These are phyloP conservation scores for Myotis vivesi DNA, from an alignment of 2,797 vertebrate genomes.

Conservation along the genomic window DNA sequence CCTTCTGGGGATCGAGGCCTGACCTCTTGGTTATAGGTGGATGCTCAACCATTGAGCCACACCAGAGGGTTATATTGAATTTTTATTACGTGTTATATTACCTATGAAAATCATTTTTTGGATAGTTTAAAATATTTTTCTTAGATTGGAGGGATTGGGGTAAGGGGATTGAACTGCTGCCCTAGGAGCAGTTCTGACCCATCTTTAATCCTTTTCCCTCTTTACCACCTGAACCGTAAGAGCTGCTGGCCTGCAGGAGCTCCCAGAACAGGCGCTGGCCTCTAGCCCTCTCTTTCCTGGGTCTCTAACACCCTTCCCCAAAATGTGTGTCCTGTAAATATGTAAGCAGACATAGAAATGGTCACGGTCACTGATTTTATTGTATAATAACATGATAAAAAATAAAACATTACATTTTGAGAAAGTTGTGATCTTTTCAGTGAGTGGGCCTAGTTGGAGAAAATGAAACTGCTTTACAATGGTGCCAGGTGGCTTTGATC, in stretches of 20 bases:
- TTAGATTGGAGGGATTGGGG: not conserved
- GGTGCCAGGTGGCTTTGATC: not conserved
- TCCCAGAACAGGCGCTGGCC: not conserved
- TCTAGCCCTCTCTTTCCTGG: not conserved
- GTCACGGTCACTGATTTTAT: not conserved
- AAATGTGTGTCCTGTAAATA: not conserved
- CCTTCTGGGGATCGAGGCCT: too few relatives aligned
- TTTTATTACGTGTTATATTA: not conserved
- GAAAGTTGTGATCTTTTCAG: not conserved
- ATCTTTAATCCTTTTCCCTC: not conserved
- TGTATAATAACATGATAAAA: not conserved
- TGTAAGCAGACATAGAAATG: not conserved
- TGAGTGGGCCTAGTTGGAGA: not conserved
- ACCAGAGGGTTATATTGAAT: too few relatives aligned
- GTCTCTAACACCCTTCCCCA: not conserved
- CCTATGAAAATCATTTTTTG: slow-evolving; percentile 15
- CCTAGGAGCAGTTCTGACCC: not conserved
- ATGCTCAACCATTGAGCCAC: too few relatives aligned
- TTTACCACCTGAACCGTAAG: not conserved
- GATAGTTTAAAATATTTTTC: not conserved
- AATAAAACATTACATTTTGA: not conserved
- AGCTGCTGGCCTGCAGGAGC: not conserved
- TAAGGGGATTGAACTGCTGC: not conserved
- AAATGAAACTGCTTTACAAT: not conserved
- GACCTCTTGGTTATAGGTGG: too few relatives aligned